A percentile compares a stretch with the other conserved stretches of the same genome.
Conservation (phyloP, 1,140 invertebrate genomes). For the Drosophila nannoptera region DNA sequence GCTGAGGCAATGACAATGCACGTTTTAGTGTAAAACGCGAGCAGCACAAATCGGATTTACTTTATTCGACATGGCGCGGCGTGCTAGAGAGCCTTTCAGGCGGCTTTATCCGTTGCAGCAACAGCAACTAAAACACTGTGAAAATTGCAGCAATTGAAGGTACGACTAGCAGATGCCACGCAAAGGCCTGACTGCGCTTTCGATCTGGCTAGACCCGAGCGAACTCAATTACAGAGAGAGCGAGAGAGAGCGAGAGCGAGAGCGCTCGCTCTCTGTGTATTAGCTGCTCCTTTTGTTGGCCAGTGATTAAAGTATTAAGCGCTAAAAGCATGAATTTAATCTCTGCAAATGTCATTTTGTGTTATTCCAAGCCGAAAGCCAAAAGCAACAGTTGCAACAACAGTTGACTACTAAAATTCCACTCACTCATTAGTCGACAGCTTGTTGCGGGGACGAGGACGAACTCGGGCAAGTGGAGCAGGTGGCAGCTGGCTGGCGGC, state of each 20-base stretch:
- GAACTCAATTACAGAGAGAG: too few relatives aligned
- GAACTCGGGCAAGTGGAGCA: slow-evolving; percentile 6
- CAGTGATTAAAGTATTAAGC: slow-evolving; percentile 69
- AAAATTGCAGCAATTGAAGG: slow-evolving; percentile 2
- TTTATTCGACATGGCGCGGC: slow-evolving; percentile 16
- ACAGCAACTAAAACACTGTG: slow-evolving; percentile 24
- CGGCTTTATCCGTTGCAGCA: slow-evolving; percentile 54
- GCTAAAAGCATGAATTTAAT: slow-evolving; percentile 71
- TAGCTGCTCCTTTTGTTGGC: slow-evolving; percentile 12
- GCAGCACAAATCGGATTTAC: slow-evolving; percentile 42
- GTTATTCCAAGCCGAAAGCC: slow-evolving; percentile 32
- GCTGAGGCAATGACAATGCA: slow-evolving; percentile 43
- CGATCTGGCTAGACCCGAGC: too few relatives aligned
- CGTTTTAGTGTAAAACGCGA: slow-evolving; percentile 45
- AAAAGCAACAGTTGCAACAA: slow-evolving; percentile 25
- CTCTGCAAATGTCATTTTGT: slow-evolving; percentile 63
- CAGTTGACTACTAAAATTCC: slow-evolving; percentile 3
- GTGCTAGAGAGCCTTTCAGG: slow-evolving; percentile 27
- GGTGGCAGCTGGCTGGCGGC: not conserved
- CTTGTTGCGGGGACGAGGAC: too few relatives aligned
- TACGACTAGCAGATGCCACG: not conserved
- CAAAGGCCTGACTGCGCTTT: too few relatives aligned
- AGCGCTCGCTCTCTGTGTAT: too few relatives aligned
- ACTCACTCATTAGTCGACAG: not conserved
- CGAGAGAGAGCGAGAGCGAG: too few relatives aligned